Evolutionary conservation across 2,797 vertebrate genomes (phyloP), one percentile per base, ranked within the genome.

Genomic region (Carapus acus): DNA sequence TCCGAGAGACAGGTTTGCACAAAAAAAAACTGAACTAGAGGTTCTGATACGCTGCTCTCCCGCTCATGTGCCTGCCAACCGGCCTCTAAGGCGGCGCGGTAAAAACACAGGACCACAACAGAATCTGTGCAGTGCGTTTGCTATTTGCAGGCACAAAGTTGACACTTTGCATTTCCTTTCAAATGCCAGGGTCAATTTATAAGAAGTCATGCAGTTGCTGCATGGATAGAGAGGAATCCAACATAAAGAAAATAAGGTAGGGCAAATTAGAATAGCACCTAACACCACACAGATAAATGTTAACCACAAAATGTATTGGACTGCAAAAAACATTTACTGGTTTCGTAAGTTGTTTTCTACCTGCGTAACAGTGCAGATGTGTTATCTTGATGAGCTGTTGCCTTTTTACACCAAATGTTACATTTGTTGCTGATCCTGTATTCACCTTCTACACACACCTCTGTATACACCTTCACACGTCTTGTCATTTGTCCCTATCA

Each of bases 11-110:
- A 29, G 33, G 43, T 57, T 54, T 42, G 23, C 39, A 36, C 9
- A 68, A 50, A 60, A 59, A n/a, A n/a, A 45, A 19, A 54, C 31
- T 39, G 2, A 24, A 40, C 17, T 38, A n/a, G 17, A 49, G 21
- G n/a, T 27, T 24, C 13, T 47, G 17, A 38, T 54, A 21, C 43
- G 50, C 8, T 19, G 21, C 37, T 24, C 44, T 51, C 9, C n/a
- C 23, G 19, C 34, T 43, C 0, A 22, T 46, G 37, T 24, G 24
- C 45, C 44, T 61, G 29, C 9, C 16, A 34, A 39, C 19, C 34
- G n/a, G 22, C 11, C 13, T 19, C 16, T n/a, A 14, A 38, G 27
- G 11, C n/a, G 21, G 36, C 17, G 37, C 7, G 27, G 40, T n/a
- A 50, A 33, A 49, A 23, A 40, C 36, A 15, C 23, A 38, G 18